Evolutionary conservation across 2,888 invertebrate species (phyloP).

Genomic region (Lumbricus terrestris): DNA sequence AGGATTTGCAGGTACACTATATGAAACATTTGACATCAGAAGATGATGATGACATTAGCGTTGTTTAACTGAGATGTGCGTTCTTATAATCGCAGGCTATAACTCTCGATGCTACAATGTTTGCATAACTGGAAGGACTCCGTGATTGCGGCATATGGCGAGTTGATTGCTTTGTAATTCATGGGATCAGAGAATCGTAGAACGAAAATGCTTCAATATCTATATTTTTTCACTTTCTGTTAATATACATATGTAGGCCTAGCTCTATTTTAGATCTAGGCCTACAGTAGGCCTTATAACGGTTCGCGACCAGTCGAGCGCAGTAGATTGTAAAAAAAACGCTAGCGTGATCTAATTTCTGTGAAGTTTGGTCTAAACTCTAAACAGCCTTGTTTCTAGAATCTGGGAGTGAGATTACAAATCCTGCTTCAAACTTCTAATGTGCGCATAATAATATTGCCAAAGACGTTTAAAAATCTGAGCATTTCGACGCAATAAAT

Average conservation of each 20-base stretch:
- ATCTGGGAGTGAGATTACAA: background rate
- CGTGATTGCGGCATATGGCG: background rate
- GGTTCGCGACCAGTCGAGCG: too few relatives aligned
- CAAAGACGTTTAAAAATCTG: background rate
- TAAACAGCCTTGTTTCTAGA: too few relatives aligned
- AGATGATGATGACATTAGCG: background rate
- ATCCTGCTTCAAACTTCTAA: background rate
- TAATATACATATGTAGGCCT: too few relatives aligned
- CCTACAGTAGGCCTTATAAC: too few relatives aligned
- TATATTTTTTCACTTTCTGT: too few relatives aligned
- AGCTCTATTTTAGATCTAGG: too few relatives aligned
- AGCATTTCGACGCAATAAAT: background rate
- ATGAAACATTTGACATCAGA: background rate
- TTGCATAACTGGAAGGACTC: background rate
- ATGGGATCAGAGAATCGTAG: background rate
- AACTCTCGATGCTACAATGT: background rate
- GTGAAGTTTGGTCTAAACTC: too few relatives aligned
- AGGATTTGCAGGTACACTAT: constrained; percentile 27
- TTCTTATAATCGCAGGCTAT: background rate
- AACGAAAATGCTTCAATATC: background rate
- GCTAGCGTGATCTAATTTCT: too few relatives aligned
- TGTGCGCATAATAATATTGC: background rate
- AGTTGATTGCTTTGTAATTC: background rate
- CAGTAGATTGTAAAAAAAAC: too few relatives aligned
- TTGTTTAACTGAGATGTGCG: background rate